Evolutionary conservation across 2,797 vertebrate species (phyloP).

Genomic region (Xenentodon cancila): DNA sequence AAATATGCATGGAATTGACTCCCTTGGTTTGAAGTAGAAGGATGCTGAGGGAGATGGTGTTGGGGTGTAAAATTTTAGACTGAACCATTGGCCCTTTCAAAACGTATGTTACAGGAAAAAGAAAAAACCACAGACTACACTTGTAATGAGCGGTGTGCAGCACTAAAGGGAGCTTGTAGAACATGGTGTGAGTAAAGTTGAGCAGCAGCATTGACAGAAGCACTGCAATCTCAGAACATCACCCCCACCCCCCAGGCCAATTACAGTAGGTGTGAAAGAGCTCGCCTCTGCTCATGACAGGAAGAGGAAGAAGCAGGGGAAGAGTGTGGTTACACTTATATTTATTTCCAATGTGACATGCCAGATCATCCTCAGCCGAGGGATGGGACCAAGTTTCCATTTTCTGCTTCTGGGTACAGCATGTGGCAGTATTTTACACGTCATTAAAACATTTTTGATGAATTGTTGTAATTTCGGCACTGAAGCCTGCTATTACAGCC

Average conservation of each 20-base stretch:
- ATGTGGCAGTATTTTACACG: too few species aligned
- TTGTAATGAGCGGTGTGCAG: constrained; percentile 49
- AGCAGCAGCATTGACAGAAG: constrained; percentile 58
- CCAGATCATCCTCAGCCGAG: constrained; percentile 22
- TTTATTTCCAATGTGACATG: background rate
- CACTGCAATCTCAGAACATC: constrained; percentile 59
- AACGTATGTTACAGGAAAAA: background rate
- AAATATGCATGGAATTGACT: constrained; percentile 5
- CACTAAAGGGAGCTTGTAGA: constrained; percentile 50
- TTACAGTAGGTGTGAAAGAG: constrained; percentile 63
- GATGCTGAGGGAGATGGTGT: background rate
- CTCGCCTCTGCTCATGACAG: constrained; percentile 52
- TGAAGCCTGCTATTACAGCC: too few species aligned
- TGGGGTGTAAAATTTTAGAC: constrained; percentile 21
- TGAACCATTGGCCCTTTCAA: background rate
- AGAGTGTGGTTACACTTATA: constrained; percentile 2
- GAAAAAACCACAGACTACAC: background rate
- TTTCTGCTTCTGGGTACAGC: background rate
- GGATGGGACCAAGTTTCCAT: background rate
- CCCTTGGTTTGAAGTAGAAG: constrained; percentile 12
- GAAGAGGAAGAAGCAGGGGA: constrained; percentile 21
- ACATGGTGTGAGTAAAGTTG: constrained; percentile 48
- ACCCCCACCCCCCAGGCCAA: constrained; percentile 49
- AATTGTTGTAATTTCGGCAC: too few species aligned
- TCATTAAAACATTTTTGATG: too few species aligned